These are phyloP conservation scores for Euphonia xanthogaster DNA, from an alignment of 2,797 vertebrate species.

Conservation along the genomic window DNA sequence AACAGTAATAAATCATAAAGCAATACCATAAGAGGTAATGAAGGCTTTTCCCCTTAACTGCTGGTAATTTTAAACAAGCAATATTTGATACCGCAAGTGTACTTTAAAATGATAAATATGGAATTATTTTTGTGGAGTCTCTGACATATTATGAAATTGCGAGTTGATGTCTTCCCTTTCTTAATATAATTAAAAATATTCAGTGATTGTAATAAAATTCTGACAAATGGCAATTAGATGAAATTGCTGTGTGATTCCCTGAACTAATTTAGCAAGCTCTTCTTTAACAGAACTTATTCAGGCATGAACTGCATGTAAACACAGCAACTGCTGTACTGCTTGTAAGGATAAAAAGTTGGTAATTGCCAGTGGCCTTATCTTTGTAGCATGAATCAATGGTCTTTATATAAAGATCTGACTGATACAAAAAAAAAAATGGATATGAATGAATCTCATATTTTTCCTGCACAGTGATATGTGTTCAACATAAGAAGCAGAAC, in stretches of 20 bases:
- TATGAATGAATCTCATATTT: not conserved
- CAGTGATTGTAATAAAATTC: slow-evolving; percentile 21
- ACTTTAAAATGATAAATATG: not conserved
- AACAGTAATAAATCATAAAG: not conserved
- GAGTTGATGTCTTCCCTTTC: slow-evolving; percentile 20
- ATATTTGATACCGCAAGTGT: fast-evolving
- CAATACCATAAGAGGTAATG: not conserved
- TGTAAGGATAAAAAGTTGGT: not conserved
- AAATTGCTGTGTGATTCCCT: slow-evolving; percentile 44
- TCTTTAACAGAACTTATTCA: slow-evolving; percentile 10
- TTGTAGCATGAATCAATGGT: not conserved
- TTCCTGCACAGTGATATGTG: not conserved
- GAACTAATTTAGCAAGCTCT: slow-evolving; percentile 46
- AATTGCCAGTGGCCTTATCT: not conserved
- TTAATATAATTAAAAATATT: slow-evolving; percentile 52
- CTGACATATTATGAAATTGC: not conserved
- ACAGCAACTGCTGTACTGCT: not conserved
- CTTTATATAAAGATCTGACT: not conserved
- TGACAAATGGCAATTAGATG: slow-evolving; percentile 44
- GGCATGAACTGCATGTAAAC: not conserved
- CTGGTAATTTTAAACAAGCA: not conserved
- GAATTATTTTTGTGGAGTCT: not conserved
- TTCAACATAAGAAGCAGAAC: not conserved
- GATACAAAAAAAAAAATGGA: not conserved
- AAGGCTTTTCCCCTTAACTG: not conserved